Base-by-base conservation (phyloP, 2,888 invertebrate species). In the Dynastes grantii region DNA sequence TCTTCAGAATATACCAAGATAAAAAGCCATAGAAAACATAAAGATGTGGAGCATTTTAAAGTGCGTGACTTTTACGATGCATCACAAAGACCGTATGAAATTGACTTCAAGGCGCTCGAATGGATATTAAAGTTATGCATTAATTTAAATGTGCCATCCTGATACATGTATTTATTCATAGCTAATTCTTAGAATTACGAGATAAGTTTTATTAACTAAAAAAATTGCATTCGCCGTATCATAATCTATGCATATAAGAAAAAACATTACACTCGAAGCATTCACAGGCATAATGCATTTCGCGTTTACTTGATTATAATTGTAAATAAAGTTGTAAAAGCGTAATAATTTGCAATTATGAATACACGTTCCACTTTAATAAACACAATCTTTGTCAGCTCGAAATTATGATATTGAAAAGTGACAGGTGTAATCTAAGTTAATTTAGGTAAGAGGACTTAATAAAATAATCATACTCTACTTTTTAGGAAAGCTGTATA, bases 341-440 rank as follows among this genome's bases (percentile, higher is more conserved):
- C 32, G 13, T 53, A 55, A 51, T 55, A 70, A 70, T 70, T 70
- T 70, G 70, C 70, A 70, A 70, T 70, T 70, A 32, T 70, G 32
- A 1, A 64, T 64, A 64, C 40, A 58, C 55, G 55, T 58, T 58
- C 55, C 27, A 58, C 55, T n/a, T 22, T 22, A 58, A 16, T 58
- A 22, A 58, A 22, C 22, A 58, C 55, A 22, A 22, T 22, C 6
- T 58, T 16, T 58, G 55, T 58, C 55, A 16, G 22, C 22, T 58
- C 6, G 16, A 58, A 58, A 58, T 58, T 58, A 58, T 27, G 9
- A 22, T 58, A 8, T 16, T 22, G 27, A 4, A 58, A 8, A 58
- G 16, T 22, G 55, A 58, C 55, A 58, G 55, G 22, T 22, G 8
- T 22, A 58, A 58, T 58, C 22, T 22, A 58, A 58, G 22, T 16